Percentiles rank a stretch among this genome's conserved stretches.
phyloP scores from a whole-genome alignment of 2,888 invertebrate species.

The Himalopsyche japonica region DNA sequence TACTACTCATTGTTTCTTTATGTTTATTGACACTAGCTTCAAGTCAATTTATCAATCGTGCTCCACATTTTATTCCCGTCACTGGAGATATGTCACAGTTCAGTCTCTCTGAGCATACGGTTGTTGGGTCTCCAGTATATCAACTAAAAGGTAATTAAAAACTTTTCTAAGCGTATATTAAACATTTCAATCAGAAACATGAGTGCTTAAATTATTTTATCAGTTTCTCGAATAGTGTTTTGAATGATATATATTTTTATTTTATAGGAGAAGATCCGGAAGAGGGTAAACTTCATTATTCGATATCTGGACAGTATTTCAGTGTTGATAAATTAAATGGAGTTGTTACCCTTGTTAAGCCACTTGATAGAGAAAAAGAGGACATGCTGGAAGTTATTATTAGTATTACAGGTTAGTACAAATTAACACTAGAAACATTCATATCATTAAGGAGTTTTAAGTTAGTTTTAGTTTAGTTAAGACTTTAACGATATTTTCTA shows the following conservation, averaged over 20 bases:
- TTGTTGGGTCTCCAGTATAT: constrained; percentile 75
- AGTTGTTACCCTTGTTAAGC: constrained; percentile 71
- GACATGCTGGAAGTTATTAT: constrained; percentile 76
- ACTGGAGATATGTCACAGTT: constrained; percentile 78
- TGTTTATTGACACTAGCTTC: background rate
- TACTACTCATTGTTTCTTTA: background rate
- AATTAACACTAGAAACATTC: background rate
- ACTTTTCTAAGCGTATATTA: background rate
- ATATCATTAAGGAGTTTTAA: too few species aligned
- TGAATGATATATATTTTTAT: constrained; percentile 4
- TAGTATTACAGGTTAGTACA: constrained; percentile 70
- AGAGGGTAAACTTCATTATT: constrained; percentile 71
- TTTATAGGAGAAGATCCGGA: constrained; percentile 72
- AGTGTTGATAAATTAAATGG: constrained; percentile 77
- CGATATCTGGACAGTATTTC: constrained; percentile 81
- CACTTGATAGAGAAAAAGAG: constrained; percentile 72
- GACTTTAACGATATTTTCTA: too few species aligned
- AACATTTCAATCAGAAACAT: background rate
- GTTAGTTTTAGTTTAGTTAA: too few species aligned
- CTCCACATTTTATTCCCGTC: constrained; percentile 74
- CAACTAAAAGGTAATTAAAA: constrained; percentile 66
- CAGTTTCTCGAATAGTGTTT: background rate
- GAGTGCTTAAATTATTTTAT: background rate
- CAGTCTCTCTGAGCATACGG: constrained; percentile 72
- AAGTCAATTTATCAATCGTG: constrained; percentile 67